phyloP scores from a whole-genome alignment of 2,888 invertebrate species.

The Chalcosyrphus nemorum region DNA sequence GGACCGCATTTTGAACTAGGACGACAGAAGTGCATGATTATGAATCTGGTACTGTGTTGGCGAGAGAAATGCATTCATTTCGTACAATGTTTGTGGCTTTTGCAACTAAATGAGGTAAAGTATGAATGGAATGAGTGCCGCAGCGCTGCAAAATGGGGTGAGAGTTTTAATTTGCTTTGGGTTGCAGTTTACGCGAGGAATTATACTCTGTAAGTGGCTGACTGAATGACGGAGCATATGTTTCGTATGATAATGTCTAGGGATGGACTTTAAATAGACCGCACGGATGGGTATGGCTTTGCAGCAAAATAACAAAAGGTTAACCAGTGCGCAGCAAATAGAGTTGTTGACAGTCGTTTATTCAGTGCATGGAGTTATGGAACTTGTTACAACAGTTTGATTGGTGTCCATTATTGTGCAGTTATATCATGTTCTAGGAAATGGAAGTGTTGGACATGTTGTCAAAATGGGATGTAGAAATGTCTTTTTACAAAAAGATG shows the following conservation, averaged over 20 bases:
- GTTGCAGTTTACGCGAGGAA: neutral
- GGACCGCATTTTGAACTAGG: constrained; percentile 45
- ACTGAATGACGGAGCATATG: neutral
- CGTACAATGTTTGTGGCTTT: constrained; percentile 4
- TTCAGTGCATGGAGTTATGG: too few relatives aligned
- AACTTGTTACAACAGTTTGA: too few relatives aligned
- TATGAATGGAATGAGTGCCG: neutral
- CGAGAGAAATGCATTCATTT: neutral
- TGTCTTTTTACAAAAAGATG: too few relatives aligned
- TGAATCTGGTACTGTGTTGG: neutral
- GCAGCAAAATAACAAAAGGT: too few relatives aligned
- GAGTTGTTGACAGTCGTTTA: too few relatives aligned
- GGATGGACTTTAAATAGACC: neutral
- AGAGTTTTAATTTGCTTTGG: constrained; percentile 12
- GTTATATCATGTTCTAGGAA: too few relatives aligned
- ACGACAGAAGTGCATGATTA: constrained; percentile 10
- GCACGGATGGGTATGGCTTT: too few relatives aligned
- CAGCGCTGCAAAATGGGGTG: too few relatives aligned
- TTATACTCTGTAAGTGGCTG: neutral
- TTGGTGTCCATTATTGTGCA: too few relatives aligned
- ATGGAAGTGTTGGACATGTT: too few relatives aligned
- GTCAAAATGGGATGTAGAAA: too few relatives aligned
- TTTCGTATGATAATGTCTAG: neutral
- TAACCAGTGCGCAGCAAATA: too few relatives aligned
- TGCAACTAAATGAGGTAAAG: neutral